Percentiles rank a stretch among this genome's conserved stretches.
Evolutionary conservation across 2,797 vertebrate species (phyloP).

Genomic region (Falco novaeseelandiae): DNA sequence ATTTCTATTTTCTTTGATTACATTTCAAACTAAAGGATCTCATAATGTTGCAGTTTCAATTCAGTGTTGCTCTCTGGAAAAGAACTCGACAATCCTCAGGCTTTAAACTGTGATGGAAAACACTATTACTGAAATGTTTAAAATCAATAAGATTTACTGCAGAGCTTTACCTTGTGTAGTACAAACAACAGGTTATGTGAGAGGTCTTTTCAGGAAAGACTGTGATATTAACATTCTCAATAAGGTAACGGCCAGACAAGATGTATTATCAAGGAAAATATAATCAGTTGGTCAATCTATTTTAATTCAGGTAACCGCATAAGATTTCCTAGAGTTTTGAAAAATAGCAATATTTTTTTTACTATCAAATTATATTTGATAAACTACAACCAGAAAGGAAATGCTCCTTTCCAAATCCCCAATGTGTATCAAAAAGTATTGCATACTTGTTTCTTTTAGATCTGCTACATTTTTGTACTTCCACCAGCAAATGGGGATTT

Average conservation of each 20-base stretch:
- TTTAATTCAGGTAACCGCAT: background rate
- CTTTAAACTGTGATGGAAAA: constrained; percentile 15
- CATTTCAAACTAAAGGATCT: background rate
- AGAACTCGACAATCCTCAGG: background rate
- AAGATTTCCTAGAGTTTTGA: background rate
- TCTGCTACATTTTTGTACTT: background rate
- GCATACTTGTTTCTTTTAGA: background rate
- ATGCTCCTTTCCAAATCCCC: background rate
- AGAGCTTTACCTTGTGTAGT: background rate
- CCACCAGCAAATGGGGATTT: fast-evolving
- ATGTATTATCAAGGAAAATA: background rate
- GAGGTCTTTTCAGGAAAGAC: background rate
- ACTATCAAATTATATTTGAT: too few species aligned
- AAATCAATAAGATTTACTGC: background rate
- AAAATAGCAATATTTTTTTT: background rate
- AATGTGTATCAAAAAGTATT: background rate
- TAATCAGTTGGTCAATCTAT: background rate
- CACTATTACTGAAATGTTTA: background rate
- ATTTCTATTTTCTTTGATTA: background rate
- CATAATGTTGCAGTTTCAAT: background rate
- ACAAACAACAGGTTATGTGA: background rate
- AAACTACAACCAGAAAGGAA: background rate
- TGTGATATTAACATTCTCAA: background rate
- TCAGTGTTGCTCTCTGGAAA: background rate
- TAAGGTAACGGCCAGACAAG: background rate